Evolutionary conservation across 2,888 invertebrate genomes (phyloP).

Genomic region (Blera fallax): DNA sequence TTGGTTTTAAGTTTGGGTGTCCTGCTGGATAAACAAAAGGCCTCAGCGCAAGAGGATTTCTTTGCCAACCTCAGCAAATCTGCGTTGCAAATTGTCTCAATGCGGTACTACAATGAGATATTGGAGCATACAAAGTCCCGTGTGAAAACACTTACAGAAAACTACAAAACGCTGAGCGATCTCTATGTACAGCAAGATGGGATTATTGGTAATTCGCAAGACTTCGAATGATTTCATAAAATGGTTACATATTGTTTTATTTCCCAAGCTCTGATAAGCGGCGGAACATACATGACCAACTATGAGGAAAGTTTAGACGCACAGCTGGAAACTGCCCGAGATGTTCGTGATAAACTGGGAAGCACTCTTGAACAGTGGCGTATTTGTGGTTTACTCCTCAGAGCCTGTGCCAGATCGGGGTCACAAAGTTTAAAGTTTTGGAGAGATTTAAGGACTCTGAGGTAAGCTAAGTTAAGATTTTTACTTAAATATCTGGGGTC

Average conservation of each 20-base stretch:
- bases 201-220: slow-evolving; percentile 76
- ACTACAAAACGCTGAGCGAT: slow-evolving; percentile 78
- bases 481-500: neutral
- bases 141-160: slow-evolving; percentile 76
- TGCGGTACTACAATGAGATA: slow-evolving; percentile 78
- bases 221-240: neutral
- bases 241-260: neutral
- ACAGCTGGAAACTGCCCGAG: slow-evolving; percentile 79
- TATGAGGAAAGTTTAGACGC: slow-evolving; percentile 79
- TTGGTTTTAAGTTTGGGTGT: slow-evolving; percentile 79
- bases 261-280: slow-evolving; percentile 78
- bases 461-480: slow-evolving; percentile 72
- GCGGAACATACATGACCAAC: slow-evolving; percentile 80
- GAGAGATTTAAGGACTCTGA: slow-evolving; percentile 75
- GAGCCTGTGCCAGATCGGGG: slow-evolving; percentile 79
- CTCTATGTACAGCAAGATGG: slow-evolving; percentile 80
- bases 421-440: slow-evolving; percentile 78
- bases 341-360: slow-evolving; percentile 80
- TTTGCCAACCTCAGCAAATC: slow-evolving; percentile 80
- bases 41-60: slow-evolving; percentile 81
- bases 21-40: slow-evolving; percentile 78
- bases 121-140: slow-evolving; percentile 79
- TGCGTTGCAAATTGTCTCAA: slow-evolving; percentile 76
- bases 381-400: slow-evolving; percentile 79
- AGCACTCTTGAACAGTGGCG: slow-evolving; percentile 81